Evolutionary conservation across 2,113 vertebrate genomes (phyloP).

Genomic region (Cettia cetti): DNA sequence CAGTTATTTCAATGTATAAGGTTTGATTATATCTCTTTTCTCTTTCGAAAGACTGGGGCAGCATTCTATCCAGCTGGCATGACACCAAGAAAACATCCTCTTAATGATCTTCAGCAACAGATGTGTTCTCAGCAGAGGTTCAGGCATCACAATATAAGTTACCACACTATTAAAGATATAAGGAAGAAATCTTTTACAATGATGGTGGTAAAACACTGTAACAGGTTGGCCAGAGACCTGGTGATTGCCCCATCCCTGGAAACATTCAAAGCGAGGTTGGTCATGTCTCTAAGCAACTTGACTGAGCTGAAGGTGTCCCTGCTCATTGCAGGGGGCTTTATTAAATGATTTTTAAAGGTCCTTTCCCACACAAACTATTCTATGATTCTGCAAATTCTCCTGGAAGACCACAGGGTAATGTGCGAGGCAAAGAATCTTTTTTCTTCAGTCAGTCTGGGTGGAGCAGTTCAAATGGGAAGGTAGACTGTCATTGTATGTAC

Average conservation of each 20-base stretch:
- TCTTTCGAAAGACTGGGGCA: background rate
- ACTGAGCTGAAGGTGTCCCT: background rate
- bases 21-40: background rate
- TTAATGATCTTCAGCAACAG: background rate
- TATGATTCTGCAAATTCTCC: background rate
- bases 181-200: background rate
- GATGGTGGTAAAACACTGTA: background rate
- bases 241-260: background rate
- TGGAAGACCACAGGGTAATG: background rate
- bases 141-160: background rate
- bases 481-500: background rate
- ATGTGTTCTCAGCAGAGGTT: background rate
- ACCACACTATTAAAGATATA: background rate
- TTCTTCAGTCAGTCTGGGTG: background rate
- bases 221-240: background rate
- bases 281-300: background rate
- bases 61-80: background rate
- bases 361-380: background rate
- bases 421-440: background rate
- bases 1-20: background rate
- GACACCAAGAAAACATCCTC: background rate
- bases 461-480: background rate
- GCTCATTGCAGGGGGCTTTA: background rate
- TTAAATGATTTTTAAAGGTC: background rate
- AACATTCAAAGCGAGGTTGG: background rate